phyloP scores from a whole-genome alignment of 2,797 vertebrate genomes.

The Acipenser oxyrinchus region DNA sequence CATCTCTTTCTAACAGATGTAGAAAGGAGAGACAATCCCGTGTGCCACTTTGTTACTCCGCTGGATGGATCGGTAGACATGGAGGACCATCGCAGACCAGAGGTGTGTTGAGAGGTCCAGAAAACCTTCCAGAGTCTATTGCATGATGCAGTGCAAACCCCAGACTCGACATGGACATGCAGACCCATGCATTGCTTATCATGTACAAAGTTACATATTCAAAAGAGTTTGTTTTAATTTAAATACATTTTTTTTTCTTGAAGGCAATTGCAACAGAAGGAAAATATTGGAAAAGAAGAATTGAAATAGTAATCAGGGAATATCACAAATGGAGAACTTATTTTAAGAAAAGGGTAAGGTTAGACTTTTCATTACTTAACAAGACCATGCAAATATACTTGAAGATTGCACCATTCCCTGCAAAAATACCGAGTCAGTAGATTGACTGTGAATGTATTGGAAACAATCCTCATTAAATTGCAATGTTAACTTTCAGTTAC shows the following conservation, averaged over 20 bases:
- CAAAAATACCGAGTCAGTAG: background rate
- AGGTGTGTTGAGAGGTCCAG: conserved; percentile 51
- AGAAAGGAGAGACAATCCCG: conserved; percentile 86
- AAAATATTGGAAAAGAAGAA: conserved; percentile 90
- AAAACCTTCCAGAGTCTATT: no score
- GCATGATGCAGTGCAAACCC: no score
- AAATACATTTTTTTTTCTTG: conserved; percentile 13
- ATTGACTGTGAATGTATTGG: background rate
- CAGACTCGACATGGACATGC: no score
- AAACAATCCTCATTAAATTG: no score
- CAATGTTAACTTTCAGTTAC: conserved; percentile 61
- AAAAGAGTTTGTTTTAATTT: background rate
- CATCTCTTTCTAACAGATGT: conserved; percentile 62
- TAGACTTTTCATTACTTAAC: background rate
- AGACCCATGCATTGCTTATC: no score
- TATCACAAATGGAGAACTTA: conserved; percentile 99
- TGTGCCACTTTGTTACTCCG: conserved; percentile 93
- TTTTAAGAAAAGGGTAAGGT: conserved; percentile 91
- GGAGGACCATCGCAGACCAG: conserved; percentile 77
- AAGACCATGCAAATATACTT: background rate
- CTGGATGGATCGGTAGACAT: conserved; percentile 80
- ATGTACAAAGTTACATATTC: no score
- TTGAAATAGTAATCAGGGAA: conserved; percentile 90
- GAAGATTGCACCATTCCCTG: background rate
- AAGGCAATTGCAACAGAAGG: conserved; percentile 82